Evolutionary conservation across 2,888 invertebrate species (phyloP).

Genomic region (Drosophila ezoana): DNA sequence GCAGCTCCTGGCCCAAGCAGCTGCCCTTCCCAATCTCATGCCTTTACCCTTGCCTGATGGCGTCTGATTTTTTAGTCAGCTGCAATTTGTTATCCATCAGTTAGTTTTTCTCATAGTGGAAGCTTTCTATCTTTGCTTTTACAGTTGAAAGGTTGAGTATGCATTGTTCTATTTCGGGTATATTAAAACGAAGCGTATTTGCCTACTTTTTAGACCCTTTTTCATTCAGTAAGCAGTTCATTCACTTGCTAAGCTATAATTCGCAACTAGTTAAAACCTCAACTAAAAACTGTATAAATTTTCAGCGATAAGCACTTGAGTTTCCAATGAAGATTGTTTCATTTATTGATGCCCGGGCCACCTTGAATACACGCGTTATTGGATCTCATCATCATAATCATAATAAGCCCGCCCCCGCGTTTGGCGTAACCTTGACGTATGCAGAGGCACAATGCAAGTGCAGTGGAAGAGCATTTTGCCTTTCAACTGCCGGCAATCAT

Average conservation of each 20-base stretch:
- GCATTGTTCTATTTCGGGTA: no score
- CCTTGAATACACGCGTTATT: constrained; percentile 32
- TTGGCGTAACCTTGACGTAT: constrained; percentile 36
- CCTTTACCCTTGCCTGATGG: constrained; percentile 8
- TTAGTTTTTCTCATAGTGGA: constrained; percentile 31
- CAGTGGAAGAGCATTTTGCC: constrained; percentile 31
- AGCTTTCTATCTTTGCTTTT: background rate
- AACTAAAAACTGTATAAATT: background rate
- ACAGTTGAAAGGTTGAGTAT: no score
- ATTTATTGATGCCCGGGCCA: constrained; percentile 1
- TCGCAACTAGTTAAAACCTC: no score
- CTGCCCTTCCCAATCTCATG: background rate
- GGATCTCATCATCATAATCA: constrained; percentile 35
- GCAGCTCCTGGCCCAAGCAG: background rate
- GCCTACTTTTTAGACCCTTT: no score
- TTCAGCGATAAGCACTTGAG: background rate
- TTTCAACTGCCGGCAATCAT: constrained; percentile 44
- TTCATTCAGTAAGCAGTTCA: no score
- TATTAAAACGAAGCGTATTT: no score
- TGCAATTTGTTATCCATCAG: constrained; percentile 67
- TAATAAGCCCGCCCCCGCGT: constrained; percentile 19
- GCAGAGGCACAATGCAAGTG: constrained; percentile 2
- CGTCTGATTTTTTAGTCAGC: constrained; percentile 25
- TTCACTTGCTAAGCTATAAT: no score
- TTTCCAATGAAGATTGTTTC: constrained; percentile 1